phyloP scores from a whole-genome alignment of 1,140 invertebrate species.

The Drosophila lini region DNA sequence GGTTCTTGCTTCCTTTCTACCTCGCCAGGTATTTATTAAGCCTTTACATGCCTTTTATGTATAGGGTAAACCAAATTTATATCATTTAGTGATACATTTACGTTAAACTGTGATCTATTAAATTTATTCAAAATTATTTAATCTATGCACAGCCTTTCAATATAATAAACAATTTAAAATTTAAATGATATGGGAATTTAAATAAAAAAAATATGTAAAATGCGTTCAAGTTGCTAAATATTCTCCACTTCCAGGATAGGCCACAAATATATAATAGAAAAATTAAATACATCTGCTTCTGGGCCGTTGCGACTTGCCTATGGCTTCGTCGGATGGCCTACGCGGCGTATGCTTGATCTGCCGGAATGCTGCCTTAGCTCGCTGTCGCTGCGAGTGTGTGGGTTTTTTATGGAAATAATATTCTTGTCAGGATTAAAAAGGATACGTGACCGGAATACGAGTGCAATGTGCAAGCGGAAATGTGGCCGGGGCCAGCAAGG shows the following conservation, averaged over 20 bases:
- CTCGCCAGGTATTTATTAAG: neutral
- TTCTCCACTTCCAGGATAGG: neutral
- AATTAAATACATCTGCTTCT: constrained; percentile 43
- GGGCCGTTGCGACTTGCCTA: constrained; percentile 35
- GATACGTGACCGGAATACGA: constrained; percentile 80
- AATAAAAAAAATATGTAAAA: neutral
- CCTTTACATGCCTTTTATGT: neutral
- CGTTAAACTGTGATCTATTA: neutral
- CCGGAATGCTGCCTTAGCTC: constrained; percentile 20
- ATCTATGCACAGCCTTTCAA: neutral
- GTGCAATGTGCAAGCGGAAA: constrained; percentile 60
- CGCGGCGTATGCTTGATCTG: constrained; percentile 61
- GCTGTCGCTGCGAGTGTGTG: constrained; percentile 16
- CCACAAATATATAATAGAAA: constrained; percentile 19
- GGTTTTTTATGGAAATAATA: constrained; percentile 83
- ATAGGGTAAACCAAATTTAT: neutral
- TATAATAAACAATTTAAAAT: neutral
- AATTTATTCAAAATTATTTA: neutral
- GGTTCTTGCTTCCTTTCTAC: neutral
- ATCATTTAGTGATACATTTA: neutral
- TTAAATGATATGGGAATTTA: neutral
- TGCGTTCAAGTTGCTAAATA: constrained; percentile 7
- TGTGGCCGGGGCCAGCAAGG: constrained; percentile 39
- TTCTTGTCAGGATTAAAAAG: constrained; percentile 84
- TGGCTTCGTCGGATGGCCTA: constrained; percentile 51